Conservation (phyloP, 2,113 vertebrate genomes). For the Poeciliopsis prolifica region DNA sequence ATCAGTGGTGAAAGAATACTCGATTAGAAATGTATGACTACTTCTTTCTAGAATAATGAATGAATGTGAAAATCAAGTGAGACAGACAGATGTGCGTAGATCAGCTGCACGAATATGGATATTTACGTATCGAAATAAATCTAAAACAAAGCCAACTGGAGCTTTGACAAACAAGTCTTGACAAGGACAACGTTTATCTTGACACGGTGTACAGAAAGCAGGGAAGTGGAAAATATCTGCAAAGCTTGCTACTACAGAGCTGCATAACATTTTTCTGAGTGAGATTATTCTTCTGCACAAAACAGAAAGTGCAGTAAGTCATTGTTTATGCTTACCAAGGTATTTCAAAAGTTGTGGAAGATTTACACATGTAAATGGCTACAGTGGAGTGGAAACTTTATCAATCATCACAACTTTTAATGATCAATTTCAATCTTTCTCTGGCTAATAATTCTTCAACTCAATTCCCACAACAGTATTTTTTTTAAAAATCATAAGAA, state of each 20-base stretch:
- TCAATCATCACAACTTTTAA: background rate
- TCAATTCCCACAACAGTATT: too few relatives aligned
- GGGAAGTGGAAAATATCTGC: background rate
- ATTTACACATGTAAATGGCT: too few relatives aligned
- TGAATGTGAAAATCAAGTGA: too few relatives aligned
- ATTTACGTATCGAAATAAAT: background rate
- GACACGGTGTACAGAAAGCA: background rate
- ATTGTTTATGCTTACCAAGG: too few relatives aligned
- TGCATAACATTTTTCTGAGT: too few relatives aligned
- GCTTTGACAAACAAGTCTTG: background rate
- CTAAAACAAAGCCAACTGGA: background rate
- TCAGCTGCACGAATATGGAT: background rate
- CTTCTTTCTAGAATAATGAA: too few relatives aligned
- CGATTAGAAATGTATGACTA: too few relatives aligned
- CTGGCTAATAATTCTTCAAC: background rate
- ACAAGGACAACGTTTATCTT: background rate
- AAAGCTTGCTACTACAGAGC: background rate
- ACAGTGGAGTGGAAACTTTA: background rate
- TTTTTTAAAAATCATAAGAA: background rate
- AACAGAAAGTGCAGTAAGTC: too few relatives aligned
- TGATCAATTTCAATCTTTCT: background rate
- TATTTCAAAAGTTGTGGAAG: too few relatives aligned
- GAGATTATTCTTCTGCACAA: too few relatives aligned
- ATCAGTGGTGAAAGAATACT: too few relatives aligned
- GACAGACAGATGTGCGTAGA: background rate